These are phyloP conservation scores for Vulpes ferrilata DNA, from an alignment of 2,113 vertebrate genomes.

Conservation along the genomic window DNA sequence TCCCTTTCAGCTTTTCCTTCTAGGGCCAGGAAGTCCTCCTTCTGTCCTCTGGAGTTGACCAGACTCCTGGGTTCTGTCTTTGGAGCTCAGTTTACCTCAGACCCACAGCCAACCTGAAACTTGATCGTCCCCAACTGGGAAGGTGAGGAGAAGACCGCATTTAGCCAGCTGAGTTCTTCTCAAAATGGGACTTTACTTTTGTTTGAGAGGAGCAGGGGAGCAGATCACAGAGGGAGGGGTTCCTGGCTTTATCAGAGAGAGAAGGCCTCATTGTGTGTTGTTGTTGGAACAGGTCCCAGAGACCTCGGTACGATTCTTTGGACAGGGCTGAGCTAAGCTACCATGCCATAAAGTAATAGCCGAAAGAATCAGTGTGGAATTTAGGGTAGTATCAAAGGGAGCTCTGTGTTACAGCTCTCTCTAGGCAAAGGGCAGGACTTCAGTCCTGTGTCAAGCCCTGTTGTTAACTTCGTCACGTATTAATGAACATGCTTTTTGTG, in stretches of 20 bases:
- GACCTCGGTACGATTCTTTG: constrained; percentile 65
- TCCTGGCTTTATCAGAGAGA: constrained; percentile 73
- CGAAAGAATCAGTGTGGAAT: constrained; percentile 60
- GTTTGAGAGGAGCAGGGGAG: constrained; percentile 35
- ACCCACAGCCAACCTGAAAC: not conserved
- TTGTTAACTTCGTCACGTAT: constrained; percentile 60
- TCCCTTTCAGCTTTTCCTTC: not conserved
- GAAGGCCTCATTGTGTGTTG: constrained; percentile 81
- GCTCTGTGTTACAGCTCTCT: constrained; percentile 64
- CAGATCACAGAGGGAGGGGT: constrained; percentile 60
- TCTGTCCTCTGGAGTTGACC: not conserved
- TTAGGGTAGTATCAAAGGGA: constrained; percentile 68
- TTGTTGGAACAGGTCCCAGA: constrained; percentile 79
- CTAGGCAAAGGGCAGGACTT: constrained; percentile 56
- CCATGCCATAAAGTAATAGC: constrained; percentile 75
- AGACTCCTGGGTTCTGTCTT: not conserved
- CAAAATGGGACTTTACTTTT: constrained; percentile 63
- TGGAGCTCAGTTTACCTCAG: not conserved
- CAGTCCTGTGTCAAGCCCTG: constrained; percentile 61
- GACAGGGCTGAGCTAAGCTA: constrained; percentile 67
- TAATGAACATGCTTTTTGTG: constrained; percentile 75
- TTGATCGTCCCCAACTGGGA: not conserved
- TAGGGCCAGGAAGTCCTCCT: not conserved
- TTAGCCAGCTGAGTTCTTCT: constrained; percentile 47
- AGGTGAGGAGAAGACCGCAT: not conserved